These are phyloP conservation scores for Numida meleagris DNA, from an alignment of 2,113 vertebrate species.

Conservation along the genomic window DNA sequence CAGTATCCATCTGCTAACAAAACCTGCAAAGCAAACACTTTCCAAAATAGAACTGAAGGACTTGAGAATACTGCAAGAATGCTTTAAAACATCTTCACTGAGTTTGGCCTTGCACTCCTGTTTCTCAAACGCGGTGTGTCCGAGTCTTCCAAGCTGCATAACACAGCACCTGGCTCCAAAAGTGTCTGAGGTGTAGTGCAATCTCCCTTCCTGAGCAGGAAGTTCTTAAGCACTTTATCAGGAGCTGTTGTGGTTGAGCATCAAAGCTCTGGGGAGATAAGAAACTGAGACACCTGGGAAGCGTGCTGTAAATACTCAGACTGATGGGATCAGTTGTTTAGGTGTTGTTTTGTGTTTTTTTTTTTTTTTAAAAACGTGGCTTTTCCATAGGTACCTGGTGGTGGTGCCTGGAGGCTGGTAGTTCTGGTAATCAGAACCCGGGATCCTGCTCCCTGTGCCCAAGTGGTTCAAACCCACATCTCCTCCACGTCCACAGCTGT, in stretches of 20 bases:
- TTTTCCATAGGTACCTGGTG: neutral
- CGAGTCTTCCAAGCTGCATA: neutral
- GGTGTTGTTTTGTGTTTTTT: neutral
- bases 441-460: neutral
- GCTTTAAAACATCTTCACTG: neutral
- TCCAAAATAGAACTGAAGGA: neutral
- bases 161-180: neutral
- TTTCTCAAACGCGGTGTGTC: neutral
- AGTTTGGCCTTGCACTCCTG: neutral
- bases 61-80: neutral
- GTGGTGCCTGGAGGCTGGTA: neutral
- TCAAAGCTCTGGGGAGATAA: slow-evolving; percentile 36
- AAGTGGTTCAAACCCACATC: neutral
- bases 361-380: neutral
- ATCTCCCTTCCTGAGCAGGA: slow-evolving; percentile 26
- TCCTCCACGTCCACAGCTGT: neutral
- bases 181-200: neutral
- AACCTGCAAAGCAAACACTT: slow-evolving; percentile 10
- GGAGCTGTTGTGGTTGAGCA: slow-evolving; percentile 22
- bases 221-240: slow-evolving; percentile 45
- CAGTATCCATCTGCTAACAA: slow-evolving; percentile 26
- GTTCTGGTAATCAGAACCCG: neutral
- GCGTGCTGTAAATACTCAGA: neutral
- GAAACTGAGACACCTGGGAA: slow-evolving; percentile 54
- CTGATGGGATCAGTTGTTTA: neutral